Evolutionary conservation across 2,888 invertebrate genomes (phyloP), one percentile per base, ranked within the genome.

Genomic region (Meteorus colon): DNA sequence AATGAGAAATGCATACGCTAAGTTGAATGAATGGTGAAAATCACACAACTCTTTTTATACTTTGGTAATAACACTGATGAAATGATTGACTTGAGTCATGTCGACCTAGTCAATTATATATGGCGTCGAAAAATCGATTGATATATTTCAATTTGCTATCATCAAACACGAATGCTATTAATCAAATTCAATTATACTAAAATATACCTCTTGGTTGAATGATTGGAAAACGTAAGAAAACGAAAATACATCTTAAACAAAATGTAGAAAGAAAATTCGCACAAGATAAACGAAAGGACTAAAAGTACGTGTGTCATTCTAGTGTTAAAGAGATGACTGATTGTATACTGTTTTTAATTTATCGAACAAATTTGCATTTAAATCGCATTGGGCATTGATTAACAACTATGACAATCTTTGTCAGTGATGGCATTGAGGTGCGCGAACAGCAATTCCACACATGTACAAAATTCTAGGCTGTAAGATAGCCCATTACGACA

Each of bases 401-500:
- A 67, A 59, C 75, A 70, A 72, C 66, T 68, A 72, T 71, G 78
- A 79, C 79, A 85, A 84, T 85, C 82, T 83, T 79, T 62, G 27
- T 73, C 76, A 80, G 79, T 81, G 78, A 83, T 76, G 77, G 70
- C 74, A 76, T 80, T 70, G 76, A 65, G 12, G 19, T 79, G 70
- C 68, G 73, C 68, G 73, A 79, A 79, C 79, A 75, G 79, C 80
- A 55, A 81, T 82, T 79, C 80, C 82, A 80, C 82, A 81, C 81
- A 84, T 86, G 86, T 86, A 86, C 86, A 86, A 86, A 73, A 84
- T 80, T 73, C 31, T 85, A 86, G 84, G 75, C 14, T 75, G 78
- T 85, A 85, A 85, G 84, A 80, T 82, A 81, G 84, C 74, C 81
- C 81, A 83, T 79, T 82, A 83, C 83, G 85, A 85, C 76, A 77